Percentiles rank a stretch among this genome's conserved stretches.
These are phyloP conservation scores for Drosophila phalerata DNA, from an alignment of 2,888 invertebrate genomes.

Conservation along the genomic window DNA sequence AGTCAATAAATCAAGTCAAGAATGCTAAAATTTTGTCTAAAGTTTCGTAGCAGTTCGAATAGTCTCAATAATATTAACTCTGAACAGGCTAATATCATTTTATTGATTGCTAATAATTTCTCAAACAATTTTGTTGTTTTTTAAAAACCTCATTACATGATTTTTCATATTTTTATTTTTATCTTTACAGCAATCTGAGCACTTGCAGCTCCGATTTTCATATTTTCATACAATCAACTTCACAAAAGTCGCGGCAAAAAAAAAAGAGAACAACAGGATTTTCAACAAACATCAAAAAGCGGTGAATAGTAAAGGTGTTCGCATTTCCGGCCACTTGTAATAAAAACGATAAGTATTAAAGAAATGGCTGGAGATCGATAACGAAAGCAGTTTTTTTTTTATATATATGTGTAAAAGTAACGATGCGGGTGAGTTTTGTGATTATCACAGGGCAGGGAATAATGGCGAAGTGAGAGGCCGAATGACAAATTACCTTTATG, in stretches of 20 bases:
- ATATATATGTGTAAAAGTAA: slow-evolving; percentile 25
- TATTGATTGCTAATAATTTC: too few species aligned
- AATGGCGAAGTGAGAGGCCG: slow-evolving; percentile 31
- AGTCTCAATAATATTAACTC: too few species aligned
- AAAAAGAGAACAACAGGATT: slow-evolving; percentile 3
- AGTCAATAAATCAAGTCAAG: too few species aligned
- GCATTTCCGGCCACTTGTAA: slow-evolving; percentile 5
- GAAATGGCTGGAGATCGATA: slow-evolving; percentile 28
- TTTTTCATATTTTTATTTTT: not conserved
- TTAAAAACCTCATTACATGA: not conserved
- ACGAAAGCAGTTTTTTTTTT: slow-evolving; percentile 14
- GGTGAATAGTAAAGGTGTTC: not conserved
- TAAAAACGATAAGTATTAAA: slow-evolving; percentile 33
- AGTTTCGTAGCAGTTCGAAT: too few species aligned
- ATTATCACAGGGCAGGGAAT: slow-evolving; percentile 44
- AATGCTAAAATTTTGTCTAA: too few species aligned
- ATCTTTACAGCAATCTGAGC: slow-evolving; percentile 37
- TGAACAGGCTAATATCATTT: too few species aligned
- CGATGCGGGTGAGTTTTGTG: slow-evolving; percentile 59
- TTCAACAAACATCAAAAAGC: not conserved
- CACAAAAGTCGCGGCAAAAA: slow-evolving; percentile 14
- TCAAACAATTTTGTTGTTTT: too few species aligned
- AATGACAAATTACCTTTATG: slow-evolving; percentile 50
- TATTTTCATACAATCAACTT: slow-evolving; percentile 1
- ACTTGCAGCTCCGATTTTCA: slow-evolving; percentile 56